These are phyloP conservation scores for Datnioides undecimradiatus DNA, from an alignment of 2,113 vertebrate genomes.

Conservation along the genomic window DNA sequence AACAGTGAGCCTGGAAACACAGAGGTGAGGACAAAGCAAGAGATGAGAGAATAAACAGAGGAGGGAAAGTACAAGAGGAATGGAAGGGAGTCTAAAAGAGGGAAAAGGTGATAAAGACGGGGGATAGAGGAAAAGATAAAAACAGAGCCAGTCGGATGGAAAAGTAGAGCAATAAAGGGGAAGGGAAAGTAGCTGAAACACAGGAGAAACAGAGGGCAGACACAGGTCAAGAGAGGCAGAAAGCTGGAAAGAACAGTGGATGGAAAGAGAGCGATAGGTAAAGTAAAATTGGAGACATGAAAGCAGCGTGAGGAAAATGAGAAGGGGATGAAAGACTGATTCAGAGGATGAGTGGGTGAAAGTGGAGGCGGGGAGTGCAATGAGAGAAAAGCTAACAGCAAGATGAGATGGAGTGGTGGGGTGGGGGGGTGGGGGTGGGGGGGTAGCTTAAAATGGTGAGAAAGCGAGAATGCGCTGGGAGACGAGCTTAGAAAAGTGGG, in stretches of 20 bases:
- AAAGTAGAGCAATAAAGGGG: conserved; percentile 33
- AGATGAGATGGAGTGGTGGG: conserved; percentile 13
- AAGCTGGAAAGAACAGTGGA: conserved; percentile 22
- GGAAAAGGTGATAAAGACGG: conserved; percentile 35
- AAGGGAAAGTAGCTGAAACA: conserved; percentile 25
- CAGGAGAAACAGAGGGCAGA: conserved; percentile 49
- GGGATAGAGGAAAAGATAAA: conserved; percentile 30
- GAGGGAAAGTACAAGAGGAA: not conserved
- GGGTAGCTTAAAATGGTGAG: conserved; percentile 11
- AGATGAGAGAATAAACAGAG: conserved; percentile 35
- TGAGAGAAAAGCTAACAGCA: conserved; percentile 41
- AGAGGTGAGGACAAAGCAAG: conserved; percentile 78
- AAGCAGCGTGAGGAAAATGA: conserved; percentile 49
- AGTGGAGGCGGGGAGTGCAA: conserved; percentile 29
- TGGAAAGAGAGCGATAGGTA: conserved; percentile 35
- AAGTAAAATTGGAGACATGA: conserved; percentile 47
- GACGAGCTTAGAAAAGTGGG: conserved; percentile 28
- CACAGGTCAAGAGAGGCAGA: conserved; percentile 51
- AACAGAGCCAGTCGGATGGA: not conserved
- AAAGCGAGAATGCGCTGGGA: conserved; percentile 1
- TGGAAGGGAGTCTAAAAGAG: conserved; percentile 4
- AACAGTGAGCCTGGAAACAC: conserved; percentile 83
- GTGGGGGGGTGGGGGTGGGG: not conserved
- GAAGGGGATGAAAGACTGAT: conserved; percentile 55
- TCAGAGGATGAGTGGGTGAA: conserved; percentile 57